Evolutionary conservation across 2,888 invertebrate genomes (phyloP), one percentile per base, ranked within the genome.

Genomic region (Zele albiditarsus): DNA sequence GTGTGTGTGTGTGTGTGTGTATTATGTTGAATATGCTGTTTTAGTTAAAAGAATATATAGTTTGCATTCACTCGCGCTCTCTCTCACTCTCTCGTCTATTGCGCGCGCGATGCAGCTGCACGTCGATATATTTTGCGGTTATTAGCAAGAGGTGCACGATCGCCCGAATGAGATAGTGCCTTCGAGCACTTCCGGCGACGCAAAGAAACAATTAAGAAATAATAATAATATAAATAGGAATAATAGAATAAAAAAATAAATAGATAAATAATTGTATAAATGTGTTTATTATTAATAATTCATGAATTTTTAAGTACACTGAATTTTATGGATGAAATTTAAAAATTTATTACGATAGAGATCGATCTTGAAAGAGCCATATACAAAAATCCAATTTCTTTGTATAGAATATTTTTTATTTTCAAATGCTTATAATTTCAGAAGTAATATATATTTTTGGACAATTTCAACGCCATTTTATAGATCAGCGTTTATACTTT

Each of bases 111-210:
- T 25, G 53, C 46, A 49, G 46, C 66, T 33, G 33, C 38, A 33
- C 33, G 25, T 66, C 66, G 68, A 38, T 42, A 38, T 67, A 27
- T 67, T 67, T 49, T n/a, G 27, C 67, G 23, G 27, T 27, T 46
- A 67, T 27, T 62, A 67, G 27, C 67, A 27, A 67, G 46, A 1
- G 46, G 12, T n/a, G n/a, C 66, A 31, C 8, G 46, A 67, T 67
- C 28, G 46, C 38, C 3, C n/a, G n/a, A 31, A 12, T n/a, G 28
- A 16, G 62, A 62, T 62, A 62, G 38, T n/a, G 58, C 58, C 62
- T 62, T 5, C 1, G 12, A 12, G n/a, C 31, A 31, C 31, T 62
- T 62, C 31, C 16, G 31, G n/a, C 31, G 16, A n/a, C 16, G n/a
- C 12, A 2, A 8, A 28, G 28, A 31, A 62, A 46, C 33, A 42